Evolutionary conservation across 2,888 invertebrate genomes (phyloP).

Genomic region (Apotomis turbidana): DNA sequence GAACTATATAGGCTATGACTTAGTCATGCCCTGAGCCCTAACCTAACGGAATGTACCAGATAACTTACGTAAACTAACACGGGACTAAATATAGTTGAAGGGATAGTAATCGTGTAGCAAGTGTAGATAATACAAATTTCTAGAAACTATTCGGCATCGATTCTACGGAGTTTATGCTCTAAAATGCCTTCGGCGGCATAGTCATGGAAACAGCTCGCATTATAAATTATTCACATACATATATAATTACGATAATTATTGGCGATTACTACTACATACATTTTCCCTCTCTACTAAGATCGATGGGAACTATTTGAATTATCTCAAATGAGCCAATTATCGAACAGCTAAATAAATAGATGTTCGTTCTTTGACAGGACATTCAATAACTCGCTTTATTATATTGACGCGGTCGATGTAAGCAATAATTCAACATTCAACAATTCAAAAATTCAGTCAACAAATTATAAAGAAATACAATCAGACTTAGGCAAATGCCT

Average conservation of each 20-base stretch:
- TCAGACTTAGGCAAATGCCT: too few relatives aligned
- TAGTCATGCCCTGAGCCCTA: too few relatives aligned
- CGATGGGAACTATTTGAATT: not conserved
- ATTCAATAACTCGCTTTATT: conserved; percentile 13
- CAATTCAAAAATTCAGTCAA: too few relatives aligned
- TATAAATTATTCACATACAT: conserved; percentile 43
- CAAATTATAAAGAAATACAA: too few relatives aligned
- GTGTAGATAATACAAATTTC: too few relatives aligned
- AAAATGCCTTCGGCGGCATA: not conserved
- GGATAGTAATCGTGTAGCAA: too few relatives aligned
- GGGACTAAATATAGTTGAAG: too few relatives aligned
- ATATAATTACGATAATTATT: conserved; percentile 46
- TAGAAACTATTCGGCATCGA: too few relatives aligned
- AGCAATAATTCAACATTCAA: conserved; percentile 14
- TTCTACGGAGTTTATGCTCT: too few relatives aligned
- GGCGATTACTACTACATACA: not conserved
- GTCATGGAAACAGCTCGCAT: conserved; percentile 51
- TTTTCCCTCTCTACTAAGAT: not conserved
- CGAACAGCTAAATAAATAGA: conserved; percentile 41
- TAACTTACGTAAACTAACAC: too few relatives aligned
- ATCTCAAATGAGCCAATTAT: conserved; percentile 40
- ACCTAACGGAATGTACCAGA: too few relatives aligned
- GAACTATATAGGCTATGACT: too few relatives aligned
- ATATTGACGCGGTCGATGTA: conserved; percentile 17
- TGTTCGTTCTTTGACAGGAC: conserved; percentile 1